Evolutionary conservation across 2,888 invertebrate species (phyloP).

Genomic region (Ethmia dodecea): DNA sequence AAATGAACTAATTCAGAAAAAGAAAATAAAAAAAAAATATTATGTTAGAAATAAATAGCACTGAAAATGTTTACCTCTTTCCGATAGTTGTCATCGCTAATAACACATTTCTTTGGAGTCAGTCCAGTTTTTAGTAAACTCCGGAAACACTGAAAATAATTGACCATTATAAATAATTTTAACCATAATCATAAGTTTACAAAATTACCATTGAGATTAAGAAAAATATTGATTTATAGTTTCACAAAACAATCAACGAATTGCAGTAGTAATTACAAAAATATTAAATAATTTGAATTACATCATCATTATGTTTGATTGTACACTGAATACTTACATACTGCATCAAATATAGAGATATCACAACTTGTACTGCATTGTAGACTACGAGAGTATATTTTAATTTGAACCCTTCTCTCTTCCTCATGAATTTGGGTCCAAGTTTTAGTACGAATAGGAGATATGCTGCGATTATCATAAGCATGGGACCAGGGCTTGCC

Average conservation of each 20-base stretch:
- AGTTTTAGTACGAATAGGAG: constrained; percentile 85
- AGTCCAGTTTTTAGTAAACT: constrained; percentile 46
- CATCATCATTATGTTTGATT: too few relatives aligned
- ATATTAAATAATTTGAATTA: too few relatives aligned
- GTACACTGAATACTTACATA: constrained; percentile 84
- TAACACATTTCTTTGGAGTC: constrained; percentile 41
- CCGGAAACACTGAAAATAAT: constrained; percentile 46
- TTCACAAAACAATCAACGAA: too few relatives aligned
- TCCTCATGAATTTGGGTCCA: constrained; percentile 91
- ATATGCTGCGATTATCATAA: constrained; percentile 84
- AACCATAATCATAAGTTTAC: too few relatives aligned
- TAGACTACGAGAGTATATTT: constrained; percentile 85
- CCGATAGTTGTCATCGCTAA: constrained; percentile 42
- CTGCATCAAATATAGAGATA: constrained; percentile 88
- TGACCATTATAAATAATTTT: too few relatives aligned
- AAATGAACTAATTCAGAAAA: too few relatives aligned
- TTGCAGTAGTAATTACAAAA: too few relatives aligned
- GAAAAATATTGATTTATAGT: too few relatives aligned
- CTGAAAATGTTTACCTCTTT: constrained; percentile 71
- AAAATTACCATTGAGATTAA: too few relatives aligned
- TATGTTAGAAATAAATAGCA: too few relatives aligned
- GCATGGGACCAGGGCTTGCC: constrained; percentile 86
- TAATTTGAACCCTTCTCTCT: constrained; percentile 88
- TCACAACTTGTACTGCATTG: constrained; percentile 92
- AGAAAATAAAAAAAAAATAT: too few relatives aligned